Evolutionary conservation across 2,113 vertebrate species (phyloP), one percentile per base, ranked within the genome.

Genomic region (Machaerirhynchus nigripectus): DNA sequence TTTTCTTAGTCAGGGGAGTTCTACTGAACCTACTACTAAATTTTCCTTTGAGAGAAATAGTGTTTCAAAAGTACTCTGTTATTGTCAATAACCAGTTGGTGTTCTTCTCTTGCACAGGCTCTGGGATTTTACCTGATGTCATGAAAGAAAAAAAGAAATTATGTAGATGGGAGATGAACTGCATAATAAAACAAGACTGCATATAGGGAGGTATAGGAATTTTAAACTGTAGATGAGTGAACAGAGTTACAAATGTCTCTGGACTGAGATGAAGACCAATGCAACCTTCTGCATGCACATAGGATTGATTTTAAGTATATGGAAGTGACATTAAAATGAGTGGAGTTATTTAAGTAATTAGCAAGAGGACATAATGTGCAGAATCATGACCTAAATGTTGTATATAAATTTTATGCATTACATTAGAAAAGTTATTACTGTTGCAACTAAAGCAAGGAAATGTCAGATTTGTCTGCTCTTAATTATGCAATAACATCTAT

Each of bases 401-500:
- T 64, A 52, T 28, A 56, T 77, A 76, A 73, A 50, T 73, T 44
- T 23, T 73, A 69, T 61, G 30, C 5, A 26, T 56, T 46, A 70
- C 3, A 4, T 87, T 81, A 50, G 74, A 88, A 90, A 85, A 92
- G 16, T 82, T 92, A 88, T 81, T 88, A 65, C 42, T 30, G 27
- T 70, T 96, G 42, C 26, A 61, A 57, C 17, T 63, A 47, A 90
- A 80, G 35, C 33, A 71, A 81, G 40, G 19, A 97, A 90, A 65
- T 69, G 15, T 56, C 67, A 85, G 57, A 90, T 80, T 80, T 76
- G 18, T 56, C 85, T 73, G 37, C 26, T 92, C 10, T 53, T 73
- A 56, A 87, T 94, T 90, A 82, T 71, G 37, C n/a, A 80, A 68
- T 69, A 81, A 78, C 21, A 90, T 69, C 49, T 31, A 74, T 86